Percentiles rank a stretch among this genome's conserved stretches.
phyloP scores from a whole-genome alignment of 2,113 vertebrate species.

The Ptychochromis oligacanthus region DNA sequence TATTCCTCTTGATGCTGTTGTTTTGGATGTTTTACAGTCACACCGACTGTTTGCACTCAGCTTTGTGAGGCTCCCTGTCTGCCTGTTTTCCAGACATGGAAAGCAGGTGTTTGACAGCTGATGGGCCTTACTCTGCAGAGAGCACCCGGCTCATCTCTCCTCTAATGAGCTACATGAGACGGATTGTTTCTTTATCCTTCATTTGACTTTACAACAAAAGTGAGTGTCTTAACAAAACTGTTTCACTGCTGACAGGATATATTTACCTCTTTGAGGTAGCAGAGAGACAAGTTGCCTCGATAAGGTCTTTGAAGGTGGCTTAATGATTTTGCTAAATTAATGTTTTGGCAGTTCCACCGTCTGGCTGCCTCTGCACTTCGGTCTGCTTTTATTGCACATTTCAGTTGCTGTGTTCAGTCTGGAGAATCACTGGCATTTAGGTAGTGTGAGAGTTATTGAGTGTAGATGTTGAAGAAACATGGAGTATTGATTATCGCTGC shows the following conservation, averaged over 20 bases:
- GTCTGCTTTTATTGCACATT: conserved; percentile 40
- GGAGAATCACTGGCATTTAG: conserved; percentile 51
- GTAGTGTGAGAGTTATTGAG: conserved; percentile 10
- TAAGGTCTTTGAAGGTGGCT: conserved; percentile 51
- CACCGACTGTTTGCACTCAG: conserved; percentile 41
- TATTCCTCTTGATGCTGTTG: conserved; percentile 45
- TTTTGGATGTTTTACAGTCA: conserved; percentile 50
- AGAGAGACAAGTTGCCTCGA: conserved; percentile 41
- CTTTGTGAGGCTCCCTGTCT: conserved; percentile 32
- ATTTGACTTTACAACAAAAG: conserved; percentile 74
- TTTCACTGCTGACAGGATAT: conserved; percentile 41
- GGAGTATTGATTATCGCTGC: conserved; percentile 41
- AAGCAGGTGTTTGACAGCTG: conserved; percentile 73
- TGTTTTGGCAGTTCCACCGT: conserved; percentile 55
- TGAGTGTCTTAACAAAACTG: conserved; percentile 52
- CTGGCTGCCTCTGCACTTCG: conserved; percentile 35
- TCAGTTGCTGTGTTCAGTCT: conserved; percentile 42
- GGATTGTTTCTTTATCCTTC: conserved; percentile 69
- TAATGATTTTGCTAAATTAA: conserved; percentile 69
- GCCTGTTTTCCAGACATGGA: conserved; percentile 56
- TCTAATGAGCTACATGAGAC: conserved; percentile 72
- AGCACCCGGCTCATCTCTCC: conserved; percentile 54
- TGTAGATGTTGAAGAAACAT: conserved; percentile 19
- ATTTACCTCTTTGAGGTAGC: conserved; percentile 53
- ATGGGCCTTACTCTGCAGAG: conserved; percentile 58